Base-by-base conservation (phyloP, 1,140 invertebrate genomes). In the Drosophila nasuta region DNA sequence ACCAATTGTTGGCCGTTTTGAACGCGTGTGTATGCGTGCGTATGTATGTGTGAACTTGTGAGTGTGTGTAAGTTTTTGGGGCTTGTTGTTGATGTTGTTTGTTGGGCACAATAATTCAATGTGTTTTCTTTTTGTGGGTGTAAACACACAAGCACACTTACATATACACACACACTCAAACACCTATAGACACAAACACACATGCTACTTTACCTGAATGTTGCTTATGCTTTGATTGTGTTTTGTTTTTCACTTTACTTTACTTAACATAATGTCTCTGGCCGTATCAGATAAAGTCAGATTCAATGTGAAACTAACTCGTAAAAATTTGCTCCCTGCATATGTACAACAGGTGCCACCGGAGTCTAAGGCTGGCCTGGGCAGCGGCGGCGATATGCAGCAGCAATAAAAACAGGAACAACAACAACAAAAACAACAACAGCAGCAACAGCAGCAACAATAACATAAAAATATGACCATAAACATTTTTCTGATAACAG, bases 351-450 rank as follows among this genome's bases (percentile, higher is more conserved):
- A 94, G 82, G 95, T 96, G 35, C 95, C 95, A n/a, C 95, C 95
- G 0, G 95, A 96, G 91, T 93, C 95, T 38, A 96, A 96, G 92
- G 95, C 95, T 17, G 96, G 96, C 3, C 93, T 96, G 54, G 93
- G 95, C 62, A 96, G 96, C 83, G 95, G 95, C 58, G 95, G 95
- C 59, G 91, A 92, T 81, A 80, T 83, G 76, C 91, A 89, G 62
- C 91, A 89, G 91, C 87, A 91, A 83, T 91, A 92, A 90, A 69
- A 59, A 41, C 46, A 63, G 33, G 20, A 25, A 25, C 56, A 77
- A 17, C 48, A 65, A 43, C 30, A 43, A 43, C 54, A 63, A 41
- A 11, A 46, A 46, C 30, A 43, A 13, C 41, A n/a, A 25, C 11
- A 46, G 5, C 13, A 71, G 6, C 8, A 52, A 33, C 54, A 38